Evolutionary conservation across 2,888 invertebrate species (phyloP), one percentile per base, ranked within the genome.

Genomic region (Anaspis maculata): DNA sequence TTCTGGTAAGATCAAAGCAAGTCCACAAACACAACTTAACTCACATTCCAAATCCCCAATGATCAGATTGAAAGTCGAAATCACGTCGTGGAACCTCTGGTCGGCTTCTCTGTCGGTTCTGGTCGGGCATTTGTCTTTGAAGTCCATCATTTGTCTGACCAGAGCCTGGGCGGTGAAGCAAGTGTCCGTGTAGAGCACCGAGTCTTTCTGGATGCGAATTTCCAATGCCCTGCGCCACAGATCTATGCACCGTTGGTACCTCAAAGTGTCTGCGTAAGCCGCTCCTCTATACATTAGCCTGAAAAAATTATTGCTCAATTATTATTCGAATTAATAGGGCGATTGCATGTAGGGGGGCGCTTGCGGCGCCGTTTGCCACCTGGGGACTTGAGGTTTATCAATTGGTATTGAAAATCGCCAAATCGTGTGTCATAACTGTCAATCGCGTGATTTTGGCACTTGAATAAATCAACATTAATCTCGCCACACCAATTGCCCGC

Each of bases 121-220:
- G 48, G 71, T 71, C 37, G 70, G 64, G 12, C 71, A 71, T 44
- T 77, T 77, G 40, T 71, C 72, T 51, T 75, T 73, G 51, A 79
- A 71, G 63, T 83, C 83, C 48, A 89, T 72, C 77, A 88, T 83
- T 40, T 90, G 73, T 49, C 87, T 76, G 39, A 90, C 84, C 31
- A 92, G 69, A 13, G 90, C 88, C 68, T 88, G 83, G 37, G 87
- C 85, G 32, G 87, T 80, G 65, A 87, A 89, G 60, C 85, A 82
- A 26, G 90, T 85, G 66, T 91, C 91, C 39, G 79, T 75, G 61
- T 73, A 73, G 38, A 82, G 68, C 61, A 84, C 76, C 30, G 88
- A 79, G 68, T 86, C 85, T 59, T 80, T 81, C 52, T 76, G 73
- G 10, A 89, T 78, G 45, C 90, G 75, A 41, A 90, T 74, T 61